Evolutionary conservation across 2,797 vertebrate genomes (phyloP).

Genomic region (Esox masquinongy): DNA sequence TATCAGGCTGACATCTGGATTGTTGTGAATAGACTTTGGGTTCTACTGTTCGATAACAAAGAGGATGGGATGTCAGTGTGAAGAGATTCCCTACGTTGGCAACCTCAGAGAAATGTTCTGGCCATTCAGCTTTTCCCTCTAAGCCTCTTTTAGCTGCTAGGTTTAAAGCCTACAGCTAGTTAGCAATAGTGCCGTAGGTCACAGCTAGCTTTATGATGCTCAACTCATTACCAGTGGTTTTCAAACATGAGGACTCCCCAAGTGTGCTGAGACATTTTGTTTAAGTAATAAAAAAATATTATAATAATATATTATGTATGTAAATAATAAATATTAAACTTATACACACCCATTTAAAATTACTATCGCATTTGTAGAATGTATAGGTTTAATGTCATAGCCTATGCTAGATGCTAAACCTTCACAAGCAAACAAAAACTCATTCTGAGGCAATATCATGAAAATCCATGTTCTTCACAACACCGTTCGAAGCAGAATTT

Average conservation of each 20-base stretch:
- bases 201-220: not conserved
- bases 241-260: not conserved
- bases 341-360: no score
- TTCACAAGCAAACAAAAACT: no score
- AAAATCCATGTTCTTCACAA: no score
- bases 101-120: slow-evolving; percentile 14
- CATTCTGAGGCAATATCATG: no score
- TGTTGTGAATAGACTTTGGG: slow-evolving; percentile 15
- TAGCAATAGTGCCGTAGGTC: not conserved
- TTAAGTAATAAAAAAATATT: no score
- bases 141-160: slow-evolving; percentile 36
- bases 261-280: no score
- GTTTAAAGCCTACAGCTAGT: slow-evolving; percentile 27
- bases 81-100: slow-evolving; percentile 26
- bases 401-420: no score
- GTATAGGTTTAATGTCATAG: no score
- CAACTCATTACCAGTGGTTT: not conserved
- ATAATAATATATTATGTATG: no score
- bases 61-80: slow-evolving; percentile 13
- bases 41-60: slow-evolving; percentile 9
- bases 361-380: no score
- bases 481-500: no score
- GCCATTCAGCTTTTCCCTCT: slow-evolving; percentile 42
- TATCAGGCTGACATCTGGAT: slow-evolving; percentile 8
- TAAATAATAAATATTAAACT: no score